Percentiles rank a stretch among this genome's conserved stretches.
Evolutionary conservation across 1,140 invertebrate genomes (phyloP).

Genomic region (Lepidurus apus): DNA sequence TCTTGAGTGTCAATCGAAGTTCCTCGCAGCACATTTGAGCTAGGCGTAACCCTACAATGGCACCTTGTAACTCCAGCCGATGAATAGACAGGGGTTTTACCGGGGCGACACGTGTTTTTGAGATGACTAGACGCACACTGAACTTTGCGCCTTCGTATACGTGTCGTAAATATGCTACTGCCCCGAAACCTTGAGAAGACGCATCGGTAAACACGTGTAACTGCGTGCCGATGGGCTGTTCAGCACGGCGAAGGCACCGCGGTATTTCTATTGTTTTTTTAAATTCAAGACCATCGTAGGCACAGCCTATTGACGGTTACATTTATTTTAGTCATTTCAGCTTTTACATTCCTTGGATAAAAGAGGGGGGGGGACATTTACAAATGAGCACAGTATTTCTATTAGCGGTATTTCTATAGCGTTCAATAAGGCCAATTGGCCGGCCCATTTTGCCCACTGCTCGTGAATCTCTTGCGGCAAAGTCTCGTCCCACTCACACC

Average conservation of each 20-base stretch:
- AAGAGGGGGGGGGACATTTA: too few species aligned
- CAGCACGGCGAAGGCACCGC: background rate
- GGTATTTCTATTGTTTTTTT: too few species aligned
- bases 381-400: too few species aligned
- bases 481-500: constrained; percentile 35
- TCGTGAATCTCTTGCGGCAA: background rate
- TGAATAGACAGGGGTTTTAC: background rate
- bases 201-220: constrained; percentile 24
- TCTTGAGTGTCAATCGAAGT: background rate
- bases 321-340: too few species aligned
- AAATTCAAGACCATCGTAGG: too few species aligned
- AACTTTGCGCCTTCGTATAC: background rate
- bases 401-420: background rate
- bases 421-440: background rate
- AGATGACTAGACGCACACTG: background rate
- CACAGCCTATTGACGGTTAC: too few species aligned
- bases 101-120: background rate
- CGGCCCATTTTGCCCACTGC: background rate
- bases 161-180: background rate
- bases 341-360: too few species aligned
- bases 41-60: background rate
- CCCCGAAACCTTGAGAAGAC: background rate
- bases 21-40: background rate
- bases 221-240: background rate
- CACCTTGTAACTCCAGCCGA: background rate